Evolutionary conservation across 1,140 invertebrate species (phyloP).

Genomic region (Drosophila arawakana): DNA sequence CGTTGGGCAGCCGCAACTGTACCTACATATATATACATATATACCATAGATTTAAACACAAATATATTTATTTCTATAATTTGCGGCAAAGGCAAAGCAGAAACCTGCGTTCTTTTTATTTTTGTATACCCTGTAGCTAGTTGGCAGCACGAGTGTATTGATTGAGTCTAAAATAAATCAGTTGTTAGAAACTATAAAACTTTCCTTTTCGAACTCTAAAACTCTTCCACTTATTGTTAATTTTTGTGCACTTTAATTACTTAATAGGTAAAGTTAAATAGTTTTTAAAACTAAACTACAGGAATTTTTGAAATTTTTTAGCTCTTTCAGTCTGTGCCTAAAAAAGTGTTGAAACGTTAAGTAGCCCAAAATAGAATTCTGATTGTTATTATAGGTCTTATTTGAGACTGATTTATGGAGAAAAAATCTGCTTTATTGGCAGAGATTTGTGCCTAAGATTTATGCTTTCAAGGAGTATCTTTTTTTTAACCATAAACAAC

Average conservation of each 20-base stretch:
- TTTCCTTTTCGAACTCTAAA: too few relatives aligned
- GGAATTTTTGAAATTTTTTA: not conserved
- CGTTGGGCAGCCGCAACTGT: conserved; percentile 10
- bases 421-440: not conserved
- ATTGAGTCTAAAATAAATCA: not conserved
- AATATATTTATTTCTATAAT: conserved; percentile 5
- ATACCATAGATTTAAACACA: not conserved
- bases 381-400: not conserved
- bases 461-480: not conserved
- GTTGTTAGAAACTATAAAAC: too few relatives aligned
- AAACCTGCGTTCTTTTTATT: conserved; percentile 8
- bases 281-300: too few relatives aligned
- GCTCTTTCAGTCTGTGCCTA: too few relatives aligned
- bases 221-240: too few relatives aligned
- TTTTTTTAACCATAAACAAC: too few relatives aligned
- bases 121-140: conserved; percentile 9
- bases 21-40: not conserved
- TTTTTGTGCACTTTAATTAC: too few relatives aligned
- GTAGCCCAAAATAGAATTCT: not conserved
- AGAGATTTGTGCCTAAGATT: not conserved
- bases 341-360: not conserved
- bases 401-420: conserved; percentile 3
- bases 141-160: not conserved
- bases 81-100: conserved; percentile 12
- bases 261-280: too few relatives aligned